Evolutionary conservation across 2,888 invertebrate genomes (phyloP), one percentile per base, ranked within the genome.

Genomic region (Chymomyza caudatula): DNA sequence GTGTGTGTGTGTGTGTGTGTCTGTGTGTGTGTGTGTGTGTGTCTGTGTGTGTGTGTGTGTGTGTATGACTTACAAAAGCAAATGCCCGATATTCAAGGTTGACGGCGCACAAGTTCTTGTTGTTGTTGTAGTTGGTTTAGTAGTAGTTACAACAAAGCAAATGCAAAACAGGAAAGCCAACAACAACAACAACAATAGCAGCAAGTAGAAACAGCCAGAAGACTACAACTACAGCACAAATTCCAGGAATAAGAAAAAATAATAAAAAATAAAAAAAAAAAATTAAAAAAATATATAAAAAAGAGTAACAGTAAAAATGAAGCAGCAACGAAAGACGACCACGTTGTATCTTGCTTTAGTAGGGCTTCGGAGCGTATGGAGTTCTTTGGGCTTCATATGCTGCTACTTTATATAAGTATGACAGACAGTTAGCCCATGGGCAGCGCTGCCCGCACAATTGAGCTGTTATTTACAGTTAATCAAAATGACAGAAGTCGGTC

Each of bases 11-110:
- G 23, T 42, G 13, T 42, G 43, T 47, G 53, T 23, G 47, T 49
- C 1, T 8, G 25, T 25, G 5, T 52, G 29, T 62, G 17, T 61
- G n/a, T 49, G 5, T 29, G 22, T 42, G 15, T 59, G 15, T 65
- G 17, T 71, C 53, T 63, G 17, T 65, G 52, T 61, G 59, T 60
- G 55, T 60, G 57, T 65, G 47, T 65, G 60, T 25, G 52, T 54
- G 22, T 60, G 17, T 58, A 57, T 56, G 65, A 76, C 70, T 76
- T 22, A 51, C 19, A 51, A 51, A 56, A 56, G 68, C 69, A 69
- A 77, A 71, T 82, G 82, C 73, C 86, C 82, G 82, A 84, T 81
- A 84, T 82, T 82, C 82, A 82, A 82, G 82, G 82, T 82, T 85
- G 77, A 71, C 71, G 78, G 69, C 51, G 62, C 74, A 69, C 73